Evolutionary conservation across 1,140 invertebrate species (phyloP).

Genomic region (Panagrolaimus sp.): DNA sequence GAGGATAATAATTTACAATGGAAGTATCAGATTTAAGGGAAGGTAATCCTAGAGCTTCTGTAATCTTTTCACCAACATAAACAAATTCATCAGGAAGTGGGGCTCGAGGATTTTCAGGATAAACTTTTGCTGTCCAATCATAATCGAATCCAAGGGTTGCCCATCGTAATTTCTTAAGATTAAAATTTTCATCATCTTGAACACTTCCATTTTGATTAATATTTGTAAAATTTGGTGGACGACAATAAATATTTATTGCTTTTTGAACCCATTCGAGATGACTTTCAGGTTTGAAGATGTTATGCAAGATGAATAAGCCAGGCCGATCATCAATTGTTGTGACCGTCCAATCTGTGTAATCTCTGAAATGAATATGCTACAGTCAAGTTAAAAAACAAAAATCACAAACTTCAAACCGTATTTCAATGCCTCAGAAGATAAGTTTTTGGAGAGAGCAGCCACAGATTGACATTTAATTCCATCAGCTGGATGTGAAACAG

Average conservation of each 20-base stretch:
- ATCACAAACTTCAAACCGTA: background rate
- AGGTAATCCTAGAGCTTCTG: slow-evolving; percentile 31
- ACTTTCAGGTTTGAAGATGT: slow-evolving; percentile 25
- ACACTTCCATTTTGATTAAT: slow-evolving; percentile 28
- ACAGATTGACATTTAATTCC: background rate
- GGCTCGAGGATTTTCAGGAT: slow-evolving; percentile 34
- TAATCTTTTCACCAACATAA: slow-evolving; percentile 35
- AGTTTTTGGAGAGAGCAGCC: background rate
- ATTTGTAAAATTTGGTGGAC: slow-evolving; percentile 56
- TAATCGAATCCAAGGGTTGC: slow-evolving; percentile 61
- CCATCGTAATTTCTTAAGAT: slow-evolving; percentile 27
- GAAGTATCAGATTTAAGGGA: slow-evolving; percentile 47
- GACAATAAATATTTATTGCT: slow-evolving; percentile 41
- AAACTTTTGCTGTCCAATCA: slow-evolving; percentile 63
- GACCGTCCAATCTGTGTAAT: slow-evolving; percentile 35
- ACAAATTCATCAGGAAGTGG: slow-evolving; percentile 44
- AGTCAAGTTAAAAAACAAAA: background rate
- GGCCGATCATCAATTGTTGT: slow-evolving; percentile 36
- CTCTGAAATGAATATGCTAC: background rate
- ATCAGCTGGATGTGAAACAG: background rate
- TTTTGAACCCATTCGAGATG: slow-evolving; percentile 44
- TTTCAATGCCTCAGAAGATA: background rate
- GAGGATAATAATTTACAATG: slow-evolving; percentile 56
- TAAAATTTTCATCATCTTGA: slow-evolving; percentile 28
- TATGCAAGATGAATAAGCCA: slow-evolving; percentile 34